Conservation (phyloP, 2,113 vertebrate genomes). For the Sorex fumeus region DNA sequence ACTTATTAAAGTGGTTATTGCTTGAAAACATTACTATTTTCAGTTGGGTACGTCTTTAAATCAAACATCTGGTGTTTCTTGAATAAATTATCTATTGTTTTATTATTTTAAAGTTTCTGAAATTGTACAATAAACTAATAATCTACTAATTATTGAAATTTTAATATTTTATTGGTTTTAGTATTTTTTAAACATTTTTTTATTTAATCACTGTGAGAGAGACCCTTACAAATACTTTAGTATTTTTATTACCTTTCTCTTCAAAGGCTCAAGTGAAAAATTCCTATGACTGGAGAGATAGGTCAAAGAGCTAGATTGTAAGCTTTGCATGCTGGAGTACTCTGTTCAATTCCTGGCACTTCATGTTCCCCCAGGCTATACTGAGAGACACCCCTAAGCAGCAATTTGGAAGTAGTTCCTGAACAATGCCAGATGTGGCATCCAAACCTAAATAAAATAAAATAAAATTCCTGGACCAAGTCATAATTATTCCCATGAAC, state of each 20-base stretch:
- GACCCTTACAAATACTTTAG: no score
- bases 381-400: no score
- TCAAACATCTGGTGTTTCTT: conserved; percentile 29
- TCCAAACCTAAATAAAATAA: no score
- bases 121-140: conserved; percentile 32
- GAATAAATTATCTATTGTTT: conserved; percentile 38
- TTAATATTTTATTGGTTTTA: conserved; percentile 10
- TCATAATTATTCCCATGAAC: conserved; percentile 65
- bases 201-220: no score
- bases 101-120: background rate
- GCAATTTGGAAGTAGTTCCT: no score
- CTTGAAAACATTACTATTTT: conserved; percentile 37
- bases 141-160: background rate
- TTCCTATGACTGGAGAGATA: background rate
- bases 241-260: background rate
- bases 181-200: no score
- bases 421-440: no score
- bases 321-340: no score
- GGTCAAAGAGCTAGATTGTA: no score
- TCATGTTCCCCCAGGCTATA: no score
- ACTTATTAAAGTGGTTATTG: conserved; percentile 47
- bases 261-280: conserved; percentile 57
- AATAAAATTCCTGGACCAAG: conserved; percentile 14
- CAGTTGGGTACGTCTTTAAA: conserved; percentile 30
- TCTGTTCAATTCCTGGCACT: no score